Conservation (phyloP, 2,888 invertebrate genomes). For the Hemithea aestivaria region DNA sequence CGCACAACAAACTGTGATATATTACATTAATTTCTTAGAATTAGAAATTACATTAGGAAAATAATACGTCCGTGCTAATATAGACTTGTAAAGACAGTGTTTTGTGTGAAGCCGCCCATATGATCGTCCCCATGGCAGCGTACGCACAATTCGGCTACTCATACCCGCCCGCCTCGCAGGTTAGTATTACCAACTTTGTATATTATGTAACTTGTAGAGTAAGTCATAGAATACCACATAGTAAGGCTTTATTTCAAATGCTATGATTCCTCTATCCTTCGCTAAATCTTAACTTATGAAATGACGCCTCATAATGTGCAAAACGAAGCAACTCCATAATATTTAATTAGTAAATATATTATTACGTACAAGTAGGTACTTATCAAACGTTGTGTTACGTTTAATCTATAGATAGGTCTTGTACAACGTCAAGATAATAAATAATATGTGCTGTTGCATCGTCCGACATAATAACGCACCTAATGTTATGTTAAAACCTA, state of each 20-base stretch:
- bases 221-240: background rate
- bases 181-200: conserved; percentile 60
- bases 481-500: no score
- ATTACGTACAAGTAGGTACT: no score
- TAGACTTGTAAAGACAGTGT: conserved; percentile 76
- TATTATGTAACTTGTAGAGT: conserved; percentile 5
- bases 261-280: no score
- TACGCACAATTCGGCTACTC: conserved; percentile 96
- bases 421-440: conserved; percentile 8
- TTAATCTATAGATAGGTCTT: background rate
- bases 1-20: conserved; percentile 73
- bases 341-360: no score
- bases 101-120: conserved; percentile 76
- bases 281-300: no score
- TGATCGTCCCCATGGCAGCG: conserved; percentile 83
- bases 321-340: no score
- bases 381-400: no score
- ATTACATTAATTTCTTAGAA: conserved; percentile 54
- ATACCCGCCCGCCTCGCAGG: conserved; percentile 95
- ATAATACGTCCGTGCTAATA: conserved; percentile 58
- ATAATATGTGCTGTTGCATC: no score
- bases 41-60: conserved; percentile 51
- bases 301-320: no score
- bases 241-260: no score
- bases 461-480: background rate